Evolutionary conservation across 2,113 vertebrate genomes (phyloP).

Genomic region (Daubentonia madagascariensis): DNA sequence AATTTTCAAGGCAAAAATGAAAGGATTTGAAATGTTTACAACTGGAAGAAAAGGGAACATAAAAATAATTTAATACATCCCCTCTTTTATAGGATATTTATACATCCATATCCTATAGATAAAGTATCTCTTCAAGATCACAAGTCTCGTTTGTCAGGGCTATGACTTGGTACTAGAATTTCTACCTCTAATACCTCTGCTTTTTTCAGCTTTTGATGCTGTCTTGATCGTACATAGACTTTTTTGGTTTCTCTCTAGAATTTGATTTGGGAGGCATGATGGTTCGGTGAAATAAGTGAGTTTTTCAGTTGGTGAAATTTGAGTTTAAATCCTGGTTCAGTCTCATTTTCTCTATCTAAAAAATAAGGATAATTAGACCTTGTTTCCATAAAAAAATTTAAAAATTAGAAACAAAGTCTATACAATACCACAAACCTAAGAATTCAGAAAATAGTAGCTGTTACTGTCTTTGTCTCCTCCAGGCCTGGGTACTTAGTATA

Average conservation of each 20-base stretch:
- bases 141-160: neutral
- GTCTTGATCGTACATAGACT: neutral
- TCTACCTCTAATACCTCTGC: neutral
- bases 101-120: neutral
- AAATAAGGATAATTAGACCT: neutral
- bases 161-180: neutral
- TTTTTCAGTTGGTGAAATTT: neutral
- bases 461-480: neutral
- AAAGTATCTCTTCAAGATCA: neutral
- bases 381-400: neutral
- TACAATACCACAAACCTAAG: neutral
- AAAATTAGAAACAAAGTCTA: neutral
- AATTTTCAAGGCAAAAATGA: constrained; percentile 15
- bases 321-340: neutral
- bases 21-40: neutral
- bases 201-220: neutral
- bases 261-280: neutral
- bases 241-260: neutral
- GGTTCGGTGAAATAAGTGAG: neutral
- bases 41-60: neutral
- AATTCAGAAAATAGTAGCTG: neutral
- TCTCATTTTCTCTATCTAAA: neutral
- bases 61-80: neutral
- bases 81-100: neutral
- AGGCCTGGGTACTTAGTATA: neutral